Evolutionary conservation across 2,888 invertebrate species (phyloP), one percentile per base, ranked within the genome.

Genomic region (Macrosoma leucophasiata): DNA sequence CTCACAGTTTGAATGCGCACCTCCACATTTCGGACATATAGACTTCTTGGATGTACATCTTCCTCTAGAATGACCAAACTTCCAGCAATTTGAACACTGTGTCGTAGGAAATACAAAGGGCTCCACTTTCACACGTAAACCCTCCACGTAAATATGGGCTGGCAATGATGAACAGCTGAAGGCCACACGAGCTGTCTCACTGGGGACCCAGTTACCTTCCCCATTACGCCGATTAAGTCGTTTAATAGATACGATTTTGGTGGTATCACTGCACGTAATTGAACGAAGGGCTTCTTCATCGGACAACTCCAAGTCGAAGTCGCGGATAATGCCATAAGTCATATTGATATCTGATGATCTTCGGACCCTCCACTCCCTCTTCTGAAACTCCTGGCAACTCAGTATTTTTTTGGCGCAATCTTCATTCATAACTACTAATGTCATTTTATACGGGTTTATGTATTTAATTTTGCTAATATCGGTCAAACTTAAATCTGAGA

Each of bases 11-110:
- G n/a, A n/a, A n/a, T n/a, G n/a, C n/a, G n/a, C n/a, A n/a, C n/a
- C n/a, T n/a, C 39, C 24, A 19, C 37, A 41, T 22, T 43, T 43
- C 6, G 40, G 43, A n/a, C 43, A 38, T 8, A 13, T 28, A 1
- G 29, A 30, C 11, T 37, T 36, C 3, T 30, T 37, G 5, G 9
- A 8, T 4, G 32, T 29, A 14, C 39, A 39, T 7, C 11, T 14
- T 29, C 19, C 10, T 11, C 12, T 15, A 12, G 4, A 8, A 4
- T 33, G 33, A 3, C 36, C 36, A 30, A 20, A 36, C 8, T 24
- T 37, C 32, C 32, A 32, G 19, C 32, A 32, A n/a, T 13, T 13
- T 4, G 37, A 37, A 28, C 36, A 36, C 13, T 36, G 36, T 9
- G 18, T 14, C 2, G 29, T 20, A n/a, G 32, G 37, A 21, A 32